Base-by-base conservation (phyloP, 2,113 vertebrate genomes). In the Smithornis capensis region DNA sequence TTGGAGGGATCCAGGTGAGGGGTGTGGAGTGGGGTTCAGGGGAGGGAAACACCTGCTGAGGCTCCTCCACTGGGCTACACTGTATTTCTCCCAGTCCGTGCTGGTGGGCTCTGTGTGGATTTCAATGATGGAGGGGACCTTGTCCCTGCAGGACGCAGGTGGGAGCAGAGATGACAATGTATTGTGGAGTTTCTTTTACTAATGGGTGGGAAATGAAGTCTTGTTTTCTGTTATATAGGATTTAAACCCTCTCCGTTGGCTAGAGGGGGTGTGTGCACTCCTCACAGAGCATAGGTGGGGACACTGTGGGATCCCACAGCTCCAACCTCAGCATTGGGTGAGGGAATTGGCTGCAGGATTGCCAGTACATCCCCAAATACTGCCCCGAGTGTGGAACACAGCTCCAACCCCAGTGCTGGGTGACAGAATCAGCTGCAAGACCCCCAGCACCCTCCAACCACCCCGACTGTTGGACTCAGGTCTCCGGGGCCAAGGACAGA, bases 231-330 rank as follows among this genome's bases (percentile, higher is more conserved):
- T 24, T 37, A 0, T 1, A 9, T 3, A 10, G n/a, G 53, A 44
- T 59, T 89, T 9, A 3, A 78, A 85, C 24, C 5, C 42, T 37
- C 29, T 27, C 12, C 37, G 3, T 7, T 3, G 17, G 4, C 6
- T 5, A 1, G 0, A 0, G 28, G 19, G 45, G 21, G 5, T 7
- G 21, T 80, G 50, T 31, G 37, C 11, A 5, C 69, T 37, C 13
- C 15, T 17, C 37, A 1, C 56, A 35, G 57, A 14, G 65, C 10
- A 0, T 1, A 3, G 45, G 56, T 33, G 67, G 62, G 67, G 23
- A 19, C 23, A 0, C 50, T 27, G 80, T 37, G 87, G n/a, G n/a
- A 76, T 6, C 35, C 78, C 77, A 28, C 37, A 23, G 31, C 49
- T 44, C 31, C 49, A 29, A 7, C 24, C 23, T 49, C 31, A 42